Percentiles rank a stretch among this genome's conserved stretches.
These are phyloP conservation scores for Drosophila leonis DNA, from an alignment of 2,888 invertebrate species.

Conservation along the genomic window DNA sequence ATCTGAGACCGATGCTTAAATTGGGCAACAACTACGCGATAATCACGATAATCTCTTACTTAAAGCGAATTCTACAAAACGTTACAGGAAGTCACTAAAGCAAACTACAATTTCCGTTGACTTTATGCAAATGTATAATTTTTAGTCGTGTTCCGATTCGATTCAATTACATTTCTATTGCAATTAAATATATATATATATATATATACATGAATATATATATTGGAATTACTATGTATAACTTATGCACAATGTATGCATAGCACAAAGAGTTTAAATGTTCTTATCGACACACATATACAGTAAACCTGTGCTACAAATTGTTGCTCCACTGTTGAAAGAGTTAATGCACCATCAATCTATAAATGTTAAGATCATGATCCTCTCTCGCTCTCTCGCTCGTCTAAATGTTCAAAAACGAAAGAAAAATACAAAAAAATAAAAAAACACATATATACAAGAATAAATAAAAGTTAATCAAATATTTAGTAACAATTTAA, in stretches of 20 bases:
- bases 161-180: conserved; percentile 9
- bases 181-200: conserved; percentile 52
- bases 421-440: conserved; percentile 17
- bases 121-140: conserved; percentile 22
- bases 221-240: conserved; percentile 31
- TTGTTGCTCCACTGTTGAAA: conserved; percentile 78
- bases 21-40: conserved; percentile 18
- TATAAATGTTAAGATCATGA: conserved; percentile 40
- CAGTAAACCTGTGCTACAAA: conserved; percentile 30
- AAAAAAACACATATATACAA: conserved; percentile 1
- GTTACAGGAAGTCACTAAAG: conserved; percentile 13
- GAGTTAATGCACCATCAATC: conserved; percentile 47
- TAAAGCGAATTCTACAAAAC: conserved; percentile 26
- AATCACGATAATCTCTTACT: conserved; percentile 43
- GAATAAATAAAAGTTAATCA: conserved; percentile 18
- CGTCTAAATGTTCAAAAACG: conserved; percentile 49
- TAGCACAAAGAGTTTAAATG: conserved; percentile 5
- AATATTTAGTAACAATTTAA: conserved; percentile 30
- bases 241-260: conserved; percentile 4
- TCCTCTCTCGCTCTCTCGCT: conserved; percentile 57
- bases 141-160: conserved; percentile 25
- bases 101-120: conserved; percentile 12
- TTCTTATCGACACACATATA: neutral
- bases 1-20: conserved; percentile 86
- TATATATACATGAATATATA: conserved; percentile 13